Conservation (phyloP, 2,113 vertebrate species). For the Danio rerio region DNA sequence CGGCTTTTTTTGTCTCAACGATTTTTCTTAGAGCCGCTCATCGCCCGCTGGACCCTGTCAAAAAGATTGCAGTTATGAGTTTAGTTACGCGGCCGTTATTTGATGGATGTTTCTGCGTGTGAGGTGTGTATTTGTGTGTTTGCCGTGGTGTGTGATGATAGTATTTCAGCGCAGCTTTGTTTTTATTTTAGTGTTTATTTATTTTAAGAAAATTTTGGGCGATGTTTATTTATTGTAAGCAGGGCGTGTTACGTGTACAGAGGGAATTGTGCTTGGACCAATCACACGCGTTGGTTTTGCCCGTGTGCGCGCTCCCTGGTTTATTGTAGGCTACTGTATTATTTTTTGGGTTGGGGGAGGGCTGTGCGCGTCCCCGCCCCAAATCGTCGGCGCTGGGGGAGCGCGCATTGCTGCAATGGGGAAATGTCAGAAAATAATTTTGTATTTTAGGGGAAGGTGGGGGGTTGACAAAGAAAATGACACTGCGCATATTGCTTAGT, state of each 20-base stretch:
- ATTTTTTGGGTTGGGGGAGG: conserved; percentile 62
- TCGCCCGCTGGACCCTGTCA: conserved; percentile 63
- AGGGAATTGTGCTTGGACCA: conserved; percentile 70
- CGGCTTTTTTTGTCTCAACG: conserved; percentile 62
- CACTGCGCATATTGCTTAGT: conserved; percentile 18
- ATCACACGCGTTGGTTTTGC: conserved; percentile 62
- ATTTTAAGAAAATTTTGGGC: conserved; percentile 56
- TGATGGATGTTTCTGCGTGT: neutral
- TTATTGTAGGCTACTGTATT: conserved; percentile 55
- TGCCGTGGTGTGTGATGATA: neutral
- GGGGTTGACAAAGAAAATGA: conserved; percentile 58
- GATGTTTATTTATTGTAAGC: conserved; percentile 81
- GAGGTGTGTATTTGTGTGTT: neutral
- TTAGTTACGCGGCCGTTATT: conserved; percentile 5
- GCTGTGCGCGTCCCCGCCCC: conserved; percentile 64
- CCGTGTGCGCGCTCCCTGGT: conserved; percentile 63
- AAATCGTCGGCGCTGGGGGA: conserved; percentile 67
- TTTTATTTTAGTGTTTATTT: neutral
- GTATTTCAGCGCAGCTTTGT: neutral
- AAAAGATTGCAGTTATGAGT: conserved; percentile 53
- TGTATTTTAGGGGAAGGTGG: conserved; percentile 62
- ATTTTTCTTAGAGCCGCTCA: conserved; percentile 55
- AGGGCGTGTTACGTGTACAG: conserved; percentile 73
- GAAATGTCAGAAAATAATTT: conserved; percentile 70
- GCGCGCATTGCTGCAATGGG: conserved; percentile 80